Conservation (phyloP, 2,113 vertebrate genomes). For the Acanthisitta chloris region DNA sequence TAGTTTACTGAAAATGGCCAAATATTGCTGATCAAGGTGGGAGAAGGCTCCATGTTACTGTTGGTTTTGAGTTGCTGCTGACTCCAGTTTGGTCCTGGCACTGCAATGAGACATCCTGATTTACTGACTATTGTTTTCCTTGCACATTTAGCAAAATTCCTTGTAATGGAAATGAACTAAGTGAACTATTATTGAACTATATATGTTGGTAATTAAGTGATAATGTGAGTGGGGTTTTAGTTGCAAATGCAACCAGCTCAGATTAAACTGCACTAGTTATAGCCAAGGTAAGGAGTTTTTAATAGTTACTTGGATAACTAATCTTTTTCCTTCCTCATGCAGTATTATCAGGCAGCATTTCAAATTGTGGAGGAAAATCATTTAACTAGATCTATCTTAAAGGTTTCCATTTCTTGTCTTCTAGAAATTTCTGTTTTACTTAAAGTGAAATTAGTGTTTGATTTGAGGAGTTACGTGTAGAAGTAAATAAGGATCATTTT, state of each 20-base stretch:
- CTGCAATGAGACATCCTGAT: background rate
- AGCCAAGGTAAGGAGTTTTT: constrained; percentile 25
- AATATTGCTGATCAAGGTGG: background rate
- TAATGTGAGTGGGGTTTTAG: background rate
- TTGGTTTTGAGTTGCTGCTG: background rate
- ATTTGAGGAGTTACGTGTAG: background rate
- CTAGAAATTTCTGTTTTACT: background rate
- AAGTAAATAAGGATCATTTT: background rate
- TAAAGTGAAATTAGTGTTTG: background rate
- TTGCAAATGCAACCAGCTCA: background rate
- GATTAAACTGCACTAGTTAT: background rate
- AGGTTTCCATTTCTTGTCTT: background rate
- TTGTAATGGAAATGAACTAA: background rate
- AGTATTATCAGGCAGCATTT: background rate
- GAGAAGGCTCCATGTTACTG: background rate
- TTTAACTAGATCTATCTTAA: background rate
- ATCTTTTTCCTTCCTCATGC: background rate
- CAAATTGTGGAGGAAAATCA: background rate
- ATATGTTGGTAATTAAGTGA: background rate
- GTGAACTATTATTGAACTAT: background rate
- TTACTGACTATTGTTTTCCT: background rate
- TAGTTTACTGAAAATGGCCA: background rate
- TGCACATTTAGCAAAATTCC: background rate
- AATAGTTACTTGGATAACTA: background rate
- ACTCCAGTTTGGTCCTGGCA: background rate